Evolutionary conservation across 2,888 invertebrate species (phyloP), one percentile per base, ranked within the genome.

Genomic region (Dione juno): DNA sequence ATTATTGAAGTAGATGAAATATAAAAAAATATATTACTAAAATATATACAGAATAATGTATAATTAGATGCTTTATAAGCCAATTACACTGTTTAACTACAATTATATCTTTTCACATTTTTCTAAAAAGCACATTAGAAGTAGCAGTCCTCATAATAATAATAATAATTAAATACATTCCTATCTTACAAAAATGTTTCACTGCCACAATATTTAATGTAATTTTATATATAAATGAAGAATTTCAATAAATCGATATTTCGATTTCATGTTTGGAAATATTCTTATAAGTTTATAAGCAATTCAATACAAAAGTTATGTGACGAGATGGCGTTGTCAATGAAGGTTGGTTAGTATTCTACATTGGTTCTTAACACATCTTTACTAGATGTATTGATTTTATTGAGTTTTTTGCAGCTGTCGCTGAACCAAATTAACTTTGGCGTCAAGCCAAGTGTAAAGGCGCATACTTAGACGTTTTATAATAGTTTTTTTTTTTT

Each of bases 1-100:
- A 50, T 57, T 69, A 67, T 75, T 74, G 74, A 75, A 75, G 71
- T 70, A 75, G 71, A 72, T 57, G 69, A 65, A 57, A 35, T 35
- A 28, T 45, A 14, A 2, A 13, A 3, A 40, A n/a, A n/a, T n/a
- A 50, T 28, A 28, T 28, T 28, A 5, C n/a, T n/a, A n/a, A 16
- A 54, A 37, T n/a, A 16, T 11, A 16, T 37, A 16, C 5, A 57
- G 37, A 6, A 16, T 16, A 40, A 40, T 16, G 37, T 54, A 40
- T 16, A 16, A 11, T 16, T 5, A 9, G 10, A 5, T 54, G 11
- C 16, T 54, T 54, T 16, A 28, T 37, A 40, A 16, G 37, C 16
- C 16, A 57, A 40, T 35, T 35, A 57, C 11, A 40, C 7, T 8
- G 16, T 57, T 54, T 1, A 1, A 35, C n/a, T 28, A 9, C n/a